Percentiles rank a stretch among this genome's conserved stretches.
These are phyloP conservation scores for Siniperca obscura DNA, from an alignment of 2,797 vertebrate genomes.

Conservation along the genomic window DNA sequence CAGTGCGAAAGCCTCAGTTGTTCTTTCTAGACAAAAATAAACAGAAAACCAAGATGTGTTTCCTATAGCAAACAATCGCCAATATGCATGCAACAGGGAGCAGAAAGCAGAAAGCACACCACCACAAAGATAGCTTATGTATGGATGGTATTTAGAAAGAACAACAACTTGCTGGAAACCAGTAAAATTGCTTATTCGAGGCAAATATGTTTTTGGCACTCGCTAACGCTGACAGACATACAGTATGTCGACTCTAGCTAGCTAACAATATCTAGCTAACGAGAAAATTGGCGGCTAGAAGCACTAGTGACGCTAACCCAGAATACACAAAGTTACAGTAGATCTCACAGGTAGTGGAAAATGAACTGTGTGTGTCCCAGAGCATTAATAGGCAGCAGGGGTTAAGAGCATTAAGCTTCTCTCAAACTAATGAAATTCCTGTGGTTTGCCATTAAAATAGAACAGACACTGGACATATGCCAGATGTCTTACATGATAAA, in stretches of 20 bases:
- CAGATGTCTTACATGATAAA: not conserved
- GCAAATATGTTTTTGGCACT: not conserved
- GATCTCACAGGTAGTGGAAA: not conserved
- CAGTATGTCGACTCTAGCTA: not conserved
- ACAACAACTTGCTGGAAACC: not conserved
- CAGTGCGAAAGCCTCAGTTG: not conserved
- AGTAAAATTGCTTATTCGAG: not conserved
- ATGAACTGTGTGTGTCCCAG: not conserved
- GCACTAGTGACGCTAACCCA: not conserved
- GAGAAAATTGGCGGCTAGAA: not conserved
- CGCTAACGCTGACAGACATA: not conserved
- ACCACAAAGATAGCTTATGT: not conserved
- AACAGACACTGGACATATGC: too few relatives aligned
- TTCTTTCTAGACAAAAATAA: not conserved
- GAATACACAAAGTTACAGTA: not conserved
- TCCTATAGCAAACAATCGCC: not conserved
- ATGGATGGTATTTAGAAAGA: not conserved
- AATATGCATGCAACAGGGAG: not conserved
- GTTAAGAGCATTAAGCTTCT: not conserved
- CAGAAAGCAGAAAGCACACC: not conserved
- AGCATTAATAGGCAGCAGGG: not conserved
- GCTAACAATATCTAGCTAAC: not conserved
- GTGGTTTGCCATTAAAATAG: not conserved
- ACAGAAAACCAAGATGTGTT: not conserved
- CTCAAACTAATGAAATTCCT: not conserved